Conservation (phyloP, 2,113 vertebrate genomes). For the Typhlomys cinereus region DNA sequence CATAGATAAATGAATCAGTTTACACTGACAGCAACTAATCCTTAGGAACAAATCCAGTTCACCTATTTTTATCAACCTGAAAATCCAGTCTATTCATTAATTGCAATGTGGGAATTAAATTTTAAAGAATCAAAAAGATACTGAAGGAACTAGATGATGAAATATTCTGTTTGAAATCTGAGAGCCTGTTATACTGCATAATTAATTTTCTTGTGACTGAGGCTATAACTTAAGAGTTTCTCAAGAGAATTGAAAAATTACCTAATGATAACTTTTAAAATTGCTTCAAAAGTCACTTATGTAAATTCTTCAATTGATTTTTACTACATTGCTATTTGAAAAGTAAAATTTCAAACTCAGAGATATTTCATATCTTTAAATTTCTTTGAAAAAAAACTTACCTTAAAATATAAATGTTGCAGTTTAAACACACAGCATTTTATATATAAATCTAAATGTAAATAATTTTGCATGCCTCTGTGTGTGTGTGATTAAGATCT, state of each 20-base stretch:
- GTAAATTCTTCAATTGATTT: conserved; percentile 32
- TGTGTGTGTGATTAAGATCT: background rate
- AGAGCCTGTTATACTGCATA: conserved; percentile 48
- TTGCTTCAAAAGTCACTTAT: conserved; percentile 49
- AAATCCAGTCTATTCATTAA: conserved; percentile 37
- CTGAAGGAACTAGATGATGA: conserved; percentile 36
- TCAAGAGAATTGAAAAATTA: conserved; percentile 45
- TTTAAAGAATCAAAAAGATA: conserved; percentile 52
- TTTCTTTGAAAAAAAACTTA: background rate
- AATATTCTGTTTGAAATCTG: conserved; percentile 65
- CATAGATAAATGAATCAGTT: conserved; percentile 31
- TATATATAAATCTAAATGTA: conserved; percentile 34
- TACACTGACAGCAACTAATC: background rate
- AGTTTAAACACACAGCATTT: conserved; percentile 41
- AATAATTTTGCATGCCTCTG: no score
- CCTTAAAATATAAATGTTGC: conserved; percentile 26
- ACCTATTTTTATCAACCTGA: conserved; percentile 12
- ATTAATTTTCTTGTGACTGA: conserved; percentile 61
- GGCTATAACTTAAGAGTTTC: conserved; percentile 16
- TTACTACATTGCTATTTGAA: conserved; percentile 35
- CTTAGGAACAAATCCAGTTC: background rate
- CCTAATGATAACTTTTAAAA: conserved; percentile 48
- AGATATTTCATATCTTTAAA: background rate
- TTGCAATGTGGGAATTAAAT: conserved; percentile 37
- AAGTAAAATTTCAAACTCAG: conserved; percentile 58